phyloP scores from a whole-genome alignment of 2,113 vertebrate genomes.

The Cyprinodon tularosa region DNA sequence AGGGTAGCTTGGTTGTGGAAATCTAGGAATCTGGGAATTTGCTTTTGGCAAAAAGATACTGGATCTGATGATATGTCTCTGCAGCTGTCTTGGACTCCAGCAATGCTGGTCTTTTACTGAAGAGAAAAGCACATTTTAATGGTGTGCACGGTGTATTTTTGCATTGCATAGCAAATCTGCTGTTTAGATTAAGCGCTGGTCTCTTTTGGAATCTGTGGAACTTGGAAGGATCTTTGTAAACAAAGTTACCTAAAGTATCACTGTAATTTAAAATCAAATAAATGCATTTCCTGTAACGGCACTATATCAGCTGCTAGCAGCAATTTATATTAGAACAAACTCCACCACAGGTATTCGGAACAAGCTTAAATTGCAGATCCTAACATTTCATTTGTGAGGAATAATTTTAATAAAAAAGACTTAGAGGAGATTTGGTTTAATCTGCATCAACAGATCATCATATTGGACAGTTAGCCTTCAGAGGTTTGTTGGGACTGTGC shows the following conservation, averaged over 20 bases:
- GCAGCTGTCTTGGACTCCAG: constrained; percentile 68
- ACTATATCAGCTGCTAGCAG: constrained; percentile 24
- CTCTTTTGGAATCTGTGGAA: background rate
- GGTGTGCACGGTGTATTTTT: background rate
- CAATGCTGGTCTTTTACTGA: constrained; percentile 48
- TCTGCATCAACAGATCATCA: constrained; percentile 60
- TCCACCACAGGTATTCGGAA: constrained; percentile 60
- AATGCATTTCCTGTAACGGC: constrained; percentile 16
- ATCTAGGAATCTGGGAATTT: constrained; percentile 74
- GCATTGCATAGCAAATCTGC: background rate
- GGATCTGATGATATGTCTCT: constrained; percentile 42
- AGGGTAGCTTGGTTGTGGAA: constrained; percentile 63
- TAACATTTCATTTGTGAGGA: constrained; percentile 55
- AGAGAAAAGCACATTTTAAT: constrained; percentile 36
- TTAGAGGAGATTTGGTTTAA: constrained; percentile 64
- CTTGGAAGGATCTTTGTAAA: constrained; percentile 5
- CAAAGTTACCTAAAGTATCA: constrained; percentile 16
- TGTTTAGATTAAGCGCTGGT: constrained; percentile 2
- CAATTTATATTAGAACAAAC: constrained; percentile 32
- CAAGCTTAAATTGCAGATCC: constrained; percentile 59
- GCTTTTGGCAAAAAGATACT: constrained; percentile 51
- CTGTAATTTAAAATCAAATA: constrained; percentile 14
- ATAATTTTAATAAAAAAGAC: constrained; percentile 65
- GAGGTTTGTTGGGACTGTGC: background rate
- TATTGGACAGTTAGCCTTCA: constrained; percentile 21